phyloP scores from a whole-genome alignment of 2,797 vertebrate species.

The Micropoecilia bifurca region DNA sequence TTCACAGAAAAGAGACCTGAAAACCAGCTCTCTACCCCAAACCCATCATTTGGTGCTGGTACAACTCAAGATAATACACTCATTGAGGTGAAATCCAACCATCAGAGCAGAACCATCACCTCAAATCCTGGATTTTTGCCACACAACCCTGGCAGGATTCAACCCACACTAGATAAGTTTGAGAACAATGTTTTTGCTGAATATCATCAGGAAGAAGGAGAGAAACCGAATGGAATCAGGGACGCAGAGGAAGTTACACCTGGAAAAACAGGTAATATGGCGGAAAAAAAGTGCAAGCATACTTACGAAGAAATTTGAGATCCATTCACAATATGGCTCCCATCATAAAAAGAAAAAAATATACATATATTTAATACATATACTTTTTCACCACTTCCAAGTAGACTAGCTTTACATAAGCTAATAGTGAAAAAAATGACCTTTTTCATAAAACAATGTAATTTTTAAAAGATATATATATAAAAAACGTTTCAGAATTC shows the following conservation, averaged over 20 bases:
- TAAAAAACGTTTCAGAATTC: background rate
- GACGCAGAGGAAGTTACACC: constrained; percentile 59
- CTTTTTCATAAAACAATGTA: background rate
- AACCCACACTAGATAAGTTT: constrained; percentile 51
- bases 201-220: constrained; percentile 45
- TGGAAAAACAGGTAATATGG: constrained; percentile 56
- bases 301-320: background rate
- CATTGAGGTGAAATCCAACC: constrained; percentile 48
- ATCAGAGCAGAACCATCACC: constrained; percentile 66
- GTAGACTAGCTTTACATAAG: background rate
- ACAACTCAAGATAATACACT: constrained; percentile 35
- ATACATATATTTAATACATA: background rate
- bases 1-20: constrained; percentile 36
- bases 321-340: background rate
- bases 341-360: background rate
- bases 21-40: constrained; percentile 29
- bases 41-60: constrained; percentile 29
- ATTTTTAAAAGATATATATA: background rate
- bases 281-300: background rate
- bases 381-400: background rate
- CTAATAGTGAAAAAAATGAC: background rate
- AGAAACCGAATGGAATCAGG: constrained; percentile 48
- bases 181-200: constrained; percentile 48
- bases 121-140: constrained; percentile 53
- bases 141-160: constrained; percentile 28